phyloP scores from a whole-genome alignment of 2,888 invertebrate genomes.

The Scaptodrosophila latifasciaeformis region DNA sequence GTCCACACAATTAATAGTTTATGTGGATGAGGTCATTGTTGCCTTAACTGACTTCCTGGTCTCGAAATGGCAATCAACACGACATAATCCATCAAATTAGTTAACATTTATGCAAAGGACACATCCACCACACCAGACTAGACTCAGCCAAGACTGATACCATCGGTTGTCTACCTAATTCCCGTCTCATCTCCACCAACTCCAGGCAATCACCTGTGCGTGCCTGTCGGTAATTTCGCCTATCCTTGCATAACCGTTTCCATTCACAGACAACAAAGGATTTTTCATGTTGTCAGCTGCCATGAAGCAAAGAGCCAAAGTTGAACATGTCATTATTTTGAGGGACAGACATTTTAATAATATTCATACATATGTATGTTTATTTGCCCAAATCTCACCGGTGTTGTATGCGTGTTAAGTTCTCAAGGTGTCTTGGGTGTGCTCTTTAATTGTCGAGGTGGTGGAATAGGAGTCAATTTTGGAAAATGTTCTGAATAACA shows the following conservation, averaged over 20 bases:
- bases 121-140: no score
- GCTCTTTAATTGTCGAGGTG: no score
- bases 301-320: background rate
- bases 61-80: slow-evolving; percentile 27
- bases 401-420: slow-evolving; percentile 30
- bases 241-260: slow-evolving; percentile 11
- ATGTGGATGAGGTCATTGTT: slow-evolving; percentile 57
- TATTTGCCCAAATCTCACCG: slow-evolving; percentile 43
- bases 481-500: no score
- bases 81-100: slow-evolving; percentile 41
- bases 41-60: slow-evolving; percentile 23
- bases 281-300: slow-evolving; percentile 23
- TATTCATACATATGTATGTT: no score
- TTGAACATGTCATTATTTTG: slow-evolving; percentile 44
- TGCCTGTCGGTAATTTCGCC: slow-evolving; percentile 49
- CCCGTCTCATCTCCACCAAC: slow-evolving; percentile 13
- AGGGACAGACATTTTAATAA: slow-evolving; percentile 56
- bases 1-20: slow-evolving; percentile 22
- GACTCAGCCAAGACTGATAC: slow-evolving; percentile 30
- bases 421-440: no score
- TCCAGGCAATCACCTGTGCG: slow-evolving; percentile 43
- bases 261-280: slow-evolving; percentile 58
- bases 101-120: slow-evolving; percentile 42
- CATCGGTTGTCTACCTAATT: slow-evolving; percentile 8
- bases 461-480: no score